Conservation (phyloP, 2,113 vertebrate genomes). For the Gallinago paraguaiae region DNA sequence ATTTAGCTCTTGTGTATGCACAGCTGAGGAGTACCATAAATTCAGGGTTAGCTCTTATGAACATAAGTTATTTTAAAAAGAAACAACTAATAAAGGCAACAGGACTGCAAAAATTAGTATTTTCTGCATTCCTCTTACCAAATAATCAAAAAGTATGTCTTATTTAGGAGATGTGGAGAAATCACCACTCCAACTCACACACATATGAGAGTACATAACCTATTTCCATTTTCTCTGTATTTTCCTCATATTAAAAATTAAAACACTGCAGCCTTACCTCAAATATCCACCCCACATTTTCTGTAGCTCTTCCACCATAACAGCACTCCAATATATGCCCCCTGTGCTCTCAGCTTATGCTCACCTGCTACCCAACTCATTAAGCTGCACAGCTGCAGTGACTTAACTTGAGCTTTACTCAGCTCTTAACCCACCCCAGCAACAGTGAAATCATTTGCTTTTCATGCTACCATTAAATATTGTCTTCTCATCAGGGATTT, state of each 20-base stretch:
- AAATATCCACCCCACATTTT: background rate
- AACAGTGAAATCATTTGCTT: background rate
- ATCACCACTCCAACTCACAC: background rate
- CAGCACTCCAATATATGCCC: fast-evolving
- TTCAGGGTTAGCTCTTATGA: background rate
- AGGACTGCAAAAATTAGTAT: background rate
- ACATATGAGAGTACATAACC: background rate
- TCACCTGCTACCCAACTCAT: background rate
- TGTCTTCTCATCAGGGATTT: background rate
- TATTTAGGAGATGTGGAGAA: background rate
- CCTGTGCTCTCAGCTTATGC: background rate
- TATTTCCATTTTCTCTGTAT: background rate
- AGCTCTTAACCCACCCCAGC: background rate
- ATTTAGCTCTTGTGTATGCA: background rate
- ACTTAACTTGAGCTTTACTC: background rate
- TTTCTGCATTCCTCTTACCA: background rate
- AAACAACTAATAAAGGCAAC: background rate
- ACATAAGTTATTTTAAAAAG: fast-evolving
- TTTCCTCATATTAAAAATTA: background rate
- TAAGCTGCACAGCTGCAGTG: conserved; percentile 39
- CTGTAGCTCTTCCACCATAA: background rate
- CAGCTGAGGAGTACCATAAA: background rate
- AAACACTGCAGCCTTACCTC: background rate
- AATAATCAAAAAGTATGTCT: background rate
- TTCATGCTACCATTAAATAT: background rate